Conservation (phyloP, 2,113 vertebrate species). For the Bombycilla garrulus region DNA sequence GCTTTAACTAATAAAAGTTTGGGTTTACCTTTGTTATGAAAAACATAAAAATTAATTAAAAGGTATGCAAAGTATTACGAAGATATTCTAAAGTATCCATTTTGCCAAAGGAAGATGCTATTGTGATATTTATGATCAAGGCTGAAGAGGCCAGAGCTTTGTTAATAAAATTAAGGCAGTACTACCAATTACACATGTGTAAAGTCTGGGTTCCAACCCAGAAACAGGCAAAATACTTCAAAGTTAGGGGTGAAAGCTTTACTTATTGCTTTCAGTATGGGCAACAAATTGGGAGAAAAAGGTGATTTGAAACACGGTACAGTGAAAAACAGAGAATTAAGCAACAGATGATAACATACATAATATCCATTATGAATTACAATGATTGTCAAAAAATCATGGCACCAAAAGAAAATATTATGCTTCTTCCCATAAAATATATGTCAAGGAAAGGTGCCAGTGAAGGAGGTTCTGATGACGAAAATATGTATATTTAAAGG, state of each 20-base stretch:
- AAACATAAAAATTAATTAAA: background rate
- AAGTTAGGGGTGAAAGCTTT: background rate
- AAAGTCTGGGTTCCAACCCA: background rate
- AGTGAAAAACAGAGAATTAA: background rate
- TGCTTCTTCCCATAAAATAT: background rate
- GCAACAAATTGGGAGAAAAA: background rate
- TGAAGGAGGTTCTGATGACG: background rate
- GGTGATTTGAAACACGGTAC: background rate
- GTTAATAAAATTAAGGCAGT: background rate
- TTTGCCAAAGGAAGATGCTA: background rate
- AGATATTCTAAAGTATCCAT: background rate
- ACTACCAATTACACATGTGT: background rate
- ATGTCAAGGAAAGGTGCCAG: background rate
- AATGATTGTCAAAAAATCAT: background rate
- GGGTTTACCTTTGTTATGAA: background rate
- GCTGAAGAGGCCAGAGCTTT: background rate
- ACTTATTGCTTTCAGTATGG: background rate
- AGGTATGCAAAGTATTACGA: background rate
- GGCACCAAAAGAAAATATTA: background rate
- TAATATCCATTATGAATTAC: background rate
- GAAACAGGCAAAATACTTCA: background rate
- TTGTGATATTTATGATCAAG: background rate
- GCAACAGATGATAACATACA: background rate
- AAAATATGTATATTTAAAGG: background rate
- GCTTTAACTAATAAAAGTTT: slow-evolving; percentile 10